Conservation (phyloP, 2,113 vertebrate species). For the Fukomys damarensis region DNA sequence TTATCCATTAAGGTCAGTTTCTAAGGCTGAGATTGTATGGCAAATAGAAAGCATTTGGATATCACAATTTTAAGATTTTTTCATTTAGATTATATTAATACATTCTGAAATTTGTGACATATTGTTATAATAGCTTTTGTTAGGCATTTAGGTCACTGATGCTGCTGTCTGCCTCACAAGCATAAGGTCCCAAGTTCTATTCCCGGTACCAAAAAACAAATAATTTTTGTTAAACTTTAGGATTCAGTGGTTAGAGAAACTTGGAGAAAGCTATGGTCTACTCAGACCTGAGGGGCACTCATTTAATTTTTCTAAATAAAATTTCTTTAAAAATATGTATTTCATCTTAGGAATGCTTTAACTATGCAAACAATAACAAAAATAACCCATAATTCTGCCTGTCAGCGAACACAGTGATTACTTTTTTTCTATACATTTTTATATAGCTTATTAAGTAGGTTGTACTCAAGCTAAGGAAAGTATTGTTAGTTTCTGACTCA, state of each 20-base stretch:
- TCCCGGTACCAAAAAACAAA: too few species aligned
- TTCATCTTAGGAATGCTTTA: constrained; percentile 10
- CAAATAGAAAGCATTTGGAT: neutral
- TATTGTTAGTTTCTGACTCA: neutral
- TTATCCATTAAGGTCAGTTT: constrained; percentile 8
- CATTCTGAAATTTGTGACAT: neutral
- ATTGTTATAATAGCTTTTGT: neutral
- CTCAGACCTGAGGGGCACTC: neutral
- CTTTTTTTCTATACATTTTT: neutral
- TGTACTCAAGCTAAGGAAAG: neutral
- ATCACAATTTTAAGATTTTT: neutral
- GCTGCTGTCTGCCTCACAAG: too few species aligned
- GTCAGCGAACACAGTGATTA: neutral
- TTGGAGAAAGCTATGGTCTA: neutral
- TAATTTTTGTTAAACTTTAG: neutral
- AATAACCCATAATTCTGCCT: neutral
- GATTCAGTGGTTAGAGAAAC: neutral
- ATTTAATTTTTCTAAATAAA: constrained; percentile 44
- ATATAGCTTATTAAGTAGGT: neutral
- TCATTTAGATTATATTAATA: neutral
- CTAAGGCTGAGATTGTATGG: neutral
- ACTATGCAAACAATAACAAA: constrained; percentile 6
- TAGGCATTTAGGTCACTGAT: too few species aligned
- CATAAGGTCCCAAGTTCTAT: too few species aligned
- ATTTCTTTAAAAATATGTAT: neutral